A percentile compares a stretch with the other conserved stretches of the same genome.
Evolutionary conservation across 2,797 vertebrate genomes (phyloP).

Genomic region (Erithacus rubecula): DNA sequence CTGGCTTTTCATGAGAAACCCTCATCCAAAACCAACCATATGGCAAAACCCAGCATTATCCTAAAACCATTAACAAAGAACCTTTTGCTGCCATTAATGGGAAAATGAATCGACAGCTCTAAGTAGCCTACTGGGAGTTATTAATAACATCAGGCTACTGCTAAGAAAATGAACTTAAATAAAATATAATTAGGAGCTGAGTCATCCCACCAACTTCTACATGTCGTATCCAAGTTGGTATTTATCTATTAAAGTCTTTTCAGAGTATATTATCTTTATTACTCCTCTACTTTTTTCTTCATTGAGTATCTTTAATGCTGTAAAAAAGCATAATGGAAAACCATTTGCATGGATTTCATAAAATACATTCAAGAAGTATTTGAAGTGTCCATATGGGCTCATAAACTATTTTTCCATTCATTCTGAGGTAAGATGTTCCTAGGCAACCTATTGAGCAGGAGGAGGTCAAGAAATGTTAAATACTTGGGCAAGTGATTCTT

Average conservation of each 20-base stretch:
- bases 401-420: not conserved
- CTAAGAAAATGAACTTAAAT: conserved; percentile 41
- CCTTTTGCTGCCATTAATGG: conserved; percentile 1
- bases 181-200: conserved; percentile 13
- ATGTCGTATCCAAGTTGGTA: not conserved
- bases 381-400: not conserved
- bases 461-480: not conserved
- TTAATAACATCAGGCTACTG: conserved; percentile 26
- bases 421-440: conserved; percentile 1
- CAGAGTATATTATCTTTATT: not conserved
- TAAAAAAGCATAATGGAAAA: not conserved
- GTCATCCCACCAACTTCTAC: not conserved
- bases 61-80: conserved; percentile 45
- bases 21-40: conserved; percentile 33
- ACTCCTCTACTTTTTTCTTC: not conserved
- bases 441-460: not conserved
- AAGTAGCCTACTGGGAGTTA: conserved; percentile 7
- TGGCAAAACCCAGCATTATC: conserved; percentile 41
- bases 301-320: not conserved
- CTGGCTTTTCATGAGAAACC: conserved; percentile 36
- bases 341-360: not conserved
- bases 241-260: not conserved
- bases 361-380: not conserved
- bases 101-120: conserved; percentile 3
- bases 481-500: not conserved